Evolutionary conservation across 2,113 vertebrate species (phyloP).

Genomic region (Neomonachus schauinslandi): DNA sequence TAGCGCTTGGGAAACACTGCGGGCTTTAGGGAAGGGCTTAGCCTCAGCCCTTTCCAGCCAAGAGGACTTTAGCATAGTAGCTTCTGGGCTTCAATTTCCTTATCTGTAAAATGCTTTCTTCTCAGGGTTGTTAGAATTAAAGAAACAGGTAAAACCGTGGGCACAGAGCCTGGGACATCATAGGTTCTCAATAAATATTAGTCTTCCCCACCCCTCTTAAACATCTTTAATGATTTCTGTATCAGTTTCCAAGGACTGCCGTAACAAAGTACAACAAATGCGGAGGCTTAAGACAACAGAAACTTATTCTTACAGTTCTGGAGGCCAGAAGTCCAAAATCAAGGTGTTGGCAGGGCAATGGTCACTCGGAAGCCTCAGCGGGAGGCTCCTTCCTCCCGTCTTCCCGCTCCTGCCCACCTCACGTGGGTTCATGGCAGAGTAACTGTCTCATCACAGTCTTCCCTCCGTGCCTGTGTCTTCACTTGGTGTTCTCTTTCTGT

Average conservation of each 20-base stretch:
- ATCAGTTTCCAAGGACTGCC: not conserved
- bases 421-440: not conserved
- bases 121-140: not conserved
- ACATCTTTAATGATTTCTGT: not conserved
- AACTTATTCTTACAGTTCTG: not conserved
- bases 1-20: fast-evolving
- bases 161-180: no score
- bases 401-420: not conserved
- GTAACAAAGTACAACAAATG: not conserved
- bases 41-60: not conserved
- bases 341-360: not conserved
- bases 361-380: not conserved
- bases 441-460: not conserved
- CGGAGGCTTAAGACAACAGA: not conserved
- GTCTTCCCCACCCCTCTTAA: not conserved
- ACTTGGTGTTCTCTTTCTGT: not conserved
- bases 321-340: not conserved
- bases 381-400: not conserved
- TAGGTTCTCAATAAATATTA: not conserved
- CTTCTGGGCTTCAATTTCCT: not conserved
- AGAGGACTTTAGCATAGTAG: not conserved
- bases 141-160: not conserved
- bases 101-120: not conserved
- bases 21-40: not conserved
- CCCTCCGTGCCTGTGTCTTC: not conserved